These are phyloP conservation scores for Sylvilagus bachmani DNA, from an alignment of 2,113 vertebrate genomes.

Conservation along the genomic window DNA sequence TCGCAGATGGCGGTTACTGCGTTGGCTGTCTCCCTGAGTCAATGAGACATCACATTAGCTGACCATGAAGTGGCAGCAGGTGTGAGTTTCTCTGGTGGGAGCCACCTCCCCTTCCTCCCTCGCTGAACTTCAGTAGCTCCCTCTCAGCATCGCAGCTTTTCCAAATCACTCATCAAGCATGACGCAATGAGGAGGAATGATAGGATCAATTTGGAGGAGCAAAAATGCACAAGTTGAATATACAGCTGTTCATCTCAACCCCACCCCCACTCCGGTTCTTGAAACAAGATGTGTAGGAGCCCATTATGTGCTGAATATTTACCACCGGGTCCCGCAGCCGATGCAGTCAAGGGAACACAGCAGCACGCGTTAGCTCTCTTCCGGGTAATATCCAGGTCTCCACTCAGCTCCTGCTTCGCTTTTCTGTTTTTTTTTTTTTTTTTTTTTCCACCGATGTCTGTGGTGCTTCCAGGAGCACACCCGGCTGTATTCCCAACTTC, in stretches of 20 bases:
- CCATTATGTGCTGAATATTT: background rate
- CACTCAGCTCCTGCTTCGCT: background rate
- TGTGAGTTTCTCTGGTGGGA: background rate
- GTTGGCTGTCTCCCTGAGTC: constrained; percentile 17
- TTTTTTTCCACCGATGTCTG: too few relatives aligned
- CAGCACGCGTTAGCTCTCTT: background rate
- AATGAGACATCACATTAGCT: constrained; percentile 3
- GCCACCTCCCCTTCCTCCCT: background rate
- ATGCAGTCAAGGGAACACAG: background rate
- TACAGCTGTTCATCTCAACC: background rate
- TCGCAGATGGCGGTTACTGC: background rate
- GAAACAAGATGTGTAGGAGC: background rate
- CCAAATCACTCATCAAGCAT: constrained; percentile 6
- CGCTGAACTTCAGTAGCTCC: background rate
- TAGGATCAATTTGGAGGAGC: background rate
- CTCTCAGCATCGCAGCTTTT: background rate
- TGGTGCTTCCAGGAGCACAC: background rate
- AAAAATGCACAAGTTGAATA: background rate
- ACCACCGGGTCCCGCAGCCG: background rate
- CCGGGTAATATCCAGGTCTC: background rate
- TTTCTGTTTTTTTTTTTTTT: background rate
- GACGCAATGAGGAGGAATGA: background rate
- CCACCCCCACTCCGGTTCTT: background rate
- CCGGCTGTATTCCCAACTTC: background rate
- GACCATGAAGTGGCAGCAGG: background rate